Percentiles rank a stretch among this genome's conserved stretches.
Evolutionary conservation across 2,888 invertebrate species (phyloP).

Genomic region (Sceliomorpha sp.): DNA sequence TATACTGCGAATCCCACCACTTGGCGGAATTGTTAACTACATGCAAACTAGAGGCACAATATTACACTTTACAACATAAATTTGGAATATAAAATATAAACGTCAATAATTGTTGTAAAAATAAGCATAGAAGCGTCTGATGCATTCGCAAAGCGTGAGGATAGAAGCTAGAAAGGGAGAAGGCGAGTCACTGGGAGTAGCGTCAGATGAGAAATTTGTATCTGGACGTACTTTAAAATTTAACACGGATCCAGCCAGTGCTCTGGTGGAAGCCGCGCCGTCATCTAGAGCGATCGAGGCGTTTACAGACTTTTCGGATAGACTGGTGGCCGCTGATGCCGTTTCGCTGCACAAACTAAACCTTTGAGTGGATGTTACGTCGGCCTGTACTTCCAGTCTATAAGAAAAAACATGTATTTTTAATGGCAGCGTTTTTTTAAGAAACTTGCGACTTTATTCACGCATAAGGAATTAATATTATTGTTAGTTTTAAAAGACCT

Average conservation of each 20-base stretch:
- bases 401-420: slow-evolving; percentile 5
- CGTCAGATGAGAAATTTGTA: slow-evolving; percentile 20
- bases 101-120: slow-evolving; percentile 13
- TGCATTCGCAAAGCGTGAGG: slow-evolving; percentile 13
- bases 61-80: no score
- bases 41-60: no score
- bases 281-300: slow-evolving; percentile 84
- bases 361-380: slow-evolving; percentile 84
- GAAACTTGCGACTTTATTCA: no score
- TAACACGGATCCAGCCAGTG: slow-evolving; percentile 88
- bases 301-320: slow-evolving; percentile 86
- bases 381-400: slow-evolving; percentile 88
- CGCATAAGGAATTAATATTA: no score
- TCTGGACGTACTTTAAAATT: slow-evolving; percentile 72
- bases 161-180: slow-evolving; percentile 4
- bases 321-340: slow-evolving; percentile 84
- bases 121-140: slow-evolving; percentile 19
- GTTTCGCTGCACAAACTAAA: slow-evolving; percentile 86
- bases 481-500: no score
- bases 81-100: no score
- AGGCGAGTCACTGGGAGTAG: slow-evolving; percentile 1
- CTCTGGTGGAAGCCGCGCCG: slow-evolving; percentile 87
- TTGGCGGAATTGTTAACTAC: no score
- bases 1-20: no score
- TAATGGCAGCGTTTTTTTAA: no score